A percentile compares a stretch with the other conserved stretches of the same genome.
Conservation (phyloP, 37 sponge, comb jelly and placozoan species). For the Chondrilla cf. caribensis region DNA sequence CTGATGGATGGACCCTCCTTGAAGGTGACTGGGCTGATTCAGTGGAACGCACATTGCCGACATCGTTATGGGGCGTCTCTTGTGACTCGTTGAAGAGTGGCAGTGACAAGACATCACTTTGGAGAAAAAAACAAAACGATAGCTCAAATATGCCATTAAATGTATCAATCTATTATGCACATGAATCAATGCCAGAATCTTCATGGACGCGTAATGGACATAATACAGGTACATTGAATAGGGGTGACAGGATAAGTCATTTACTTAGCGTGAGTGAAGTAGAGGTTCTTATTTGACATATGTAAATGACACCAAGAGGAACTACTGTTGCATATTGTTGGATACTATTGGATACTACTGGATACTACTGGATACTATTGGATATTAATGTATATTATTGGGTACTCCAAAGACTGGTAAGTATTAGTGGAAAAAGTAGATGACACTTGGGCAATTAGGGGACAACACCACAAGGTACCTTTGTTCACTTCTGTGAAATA, state of each 20-base stretch:
- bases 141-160: too few species aligned
- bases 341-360: too few species aligned
- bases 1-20: background rate
- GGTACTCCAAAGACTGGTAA: too few species aligned
- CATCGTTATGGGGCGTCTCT: background rate
- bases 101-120: constrained; percentile 23
- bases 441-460: too few species aligned
- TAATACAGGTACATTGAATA: background rate
- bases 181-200: background rate
- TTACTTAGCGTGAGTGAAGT: background rate
- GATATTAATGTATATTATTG: too few species aligned
- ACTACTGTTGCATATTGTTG: too few species aligned
- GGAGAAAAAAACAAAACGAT: background rate
- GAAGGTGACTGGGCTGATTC: background rate
- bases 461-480: too few species aligned
- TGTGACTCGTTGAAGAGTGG: constrained; percentile 15
- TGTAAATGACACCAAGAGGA: too few species aligned
- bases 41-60: background rate
- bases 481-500: too few species aligned
- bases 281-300: background rate
- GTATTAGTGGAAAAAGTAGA: too few species aligned
- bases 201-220: background rate
- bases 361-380: too few species aligned
- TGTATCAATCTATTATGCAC: too few species aligned
- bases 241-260: background rate